Evolutionary conservation across 2,113 vertebrate species (phyloP).

Genomic region (Camelus dromedarius): DNA sequence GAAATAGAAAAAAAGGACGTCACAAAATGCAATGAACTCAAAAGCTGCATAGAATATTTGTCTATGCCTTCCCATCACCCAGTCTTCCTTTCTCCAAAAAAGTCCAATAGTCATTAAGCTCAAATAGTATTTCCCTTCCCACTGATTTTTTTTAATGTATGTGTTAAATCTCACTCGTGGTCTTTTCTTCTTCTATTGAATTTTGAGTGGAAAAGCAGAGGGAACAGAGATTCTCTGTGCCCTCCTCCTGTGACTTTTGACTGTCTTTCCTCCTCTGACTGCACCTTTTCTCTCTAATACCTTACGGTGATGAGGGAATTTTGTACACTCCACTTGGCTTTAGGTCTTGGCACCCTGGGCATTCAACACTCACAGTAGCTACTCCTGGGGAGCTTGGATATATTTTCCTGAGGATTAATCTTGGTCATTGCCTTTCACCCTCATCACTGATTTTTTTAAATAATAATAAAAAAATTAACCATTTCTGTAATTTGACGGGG

Average conservation of each 20-base stretch:
- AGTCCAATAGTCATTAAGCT: not conserved
- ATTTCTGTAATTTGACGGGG: not conserved
- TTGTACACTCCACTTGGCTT: not conserved
- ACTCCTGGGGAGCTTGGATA: not conserved
- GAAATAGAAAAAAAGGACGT: not conserved
- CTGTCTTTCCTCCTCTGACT: not conserved
- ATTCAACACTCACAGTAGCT: not conserved
- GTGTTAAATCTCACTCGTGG: not conserved
- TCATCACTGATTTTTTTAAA: not conserved
- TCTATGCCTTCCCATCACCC: not conserved
- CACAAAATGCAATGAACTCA: not conserved
- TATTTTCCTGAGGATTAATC: not conserved
- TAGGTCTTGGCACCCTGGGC: not conserved
- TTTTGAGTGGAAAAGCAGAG: not conserved
- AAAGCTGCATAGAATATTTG: not conserved
- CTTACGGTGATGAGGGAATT: not conserved
- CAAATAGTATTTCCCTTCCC: constrained; percentile 21
- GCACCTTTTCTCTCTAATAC: too few species aligned
- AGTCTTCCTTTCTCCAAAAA: not conserved
- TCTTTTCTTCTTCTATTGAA: not conserved
- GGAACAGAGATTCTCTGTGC: not conserved
- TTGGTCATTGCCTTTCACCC: not conserved
- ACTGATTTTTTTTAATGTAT: not conserved
- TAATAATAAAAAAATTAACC: not conserved
- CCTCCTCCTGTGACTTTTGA: not conserved